A percentile compares a stretch with the other conserved stretches of the same genome.
Evolutionary conservation across 2,888 invertebrate species (phyloP).

Genomic region (Vesta saturnalis): DNA sequence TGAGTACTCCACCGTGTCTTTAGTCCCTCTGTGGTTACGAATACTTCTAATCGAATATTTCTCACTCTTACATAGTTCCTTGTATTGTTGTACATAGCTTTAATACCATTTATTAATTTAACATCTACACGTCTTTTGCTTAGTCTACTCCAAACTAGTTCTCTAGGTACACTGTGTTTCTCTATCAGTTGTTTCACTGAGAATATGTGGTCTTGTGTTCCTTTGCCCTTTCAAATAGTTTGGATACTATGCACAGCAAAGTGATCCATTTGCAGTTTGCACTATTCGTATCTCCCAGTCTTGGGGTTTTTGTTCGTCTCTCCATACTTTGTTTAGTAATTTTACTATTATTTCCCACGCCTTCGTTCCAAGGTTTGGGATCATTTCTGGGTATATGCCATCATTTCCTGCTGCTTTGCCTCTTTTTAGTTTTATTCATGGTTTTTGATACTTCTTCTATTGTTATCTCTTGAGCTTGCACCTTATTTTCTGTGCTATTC

Average conservation of each 20-base stretch:
- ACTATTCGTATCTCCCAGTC: neutral
- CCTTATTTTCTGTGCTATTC: too few species aligned
- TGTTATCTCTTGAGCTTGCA: neutral
- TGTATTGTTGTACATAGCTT: too few species aligned
- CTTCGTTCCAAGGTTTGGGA: too few species aligned
- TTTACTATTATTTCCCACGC: neutral
- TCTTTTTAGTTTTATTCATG: neutral
- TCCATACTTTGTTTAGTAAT: neutral
- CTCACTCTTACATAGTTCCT: too few species aligned
- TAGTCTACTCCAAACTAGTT: neutral
- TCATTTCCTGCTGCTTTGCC: neutral
- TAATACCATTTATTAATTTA: neutral
- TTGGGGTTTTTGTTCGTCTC: neutral
- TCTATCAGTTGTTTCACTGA: neutral
- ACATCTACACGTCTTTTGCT: neutral
- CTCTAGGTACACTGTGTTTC: neutral
- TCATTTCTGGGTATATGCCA: too few species aligned
- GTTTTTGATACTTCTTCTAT: neutral
- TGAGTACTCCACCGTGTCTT: too few species aligned
- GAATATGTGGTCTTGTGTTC: too few species aligned
- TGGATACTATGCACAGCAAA: neutral
- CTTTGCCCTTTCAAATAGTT: neutral
- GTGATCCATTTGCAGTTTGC: neutral
- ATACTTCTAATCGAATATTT: neutral
- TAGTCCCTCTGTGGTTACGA: neutral